Percentiles rank a stretch among this genome's conserved stretches.
phyloP scores from a whole-genome alignment of 2,113 vertebrate species.

The Lathamus discolor region DNA sequence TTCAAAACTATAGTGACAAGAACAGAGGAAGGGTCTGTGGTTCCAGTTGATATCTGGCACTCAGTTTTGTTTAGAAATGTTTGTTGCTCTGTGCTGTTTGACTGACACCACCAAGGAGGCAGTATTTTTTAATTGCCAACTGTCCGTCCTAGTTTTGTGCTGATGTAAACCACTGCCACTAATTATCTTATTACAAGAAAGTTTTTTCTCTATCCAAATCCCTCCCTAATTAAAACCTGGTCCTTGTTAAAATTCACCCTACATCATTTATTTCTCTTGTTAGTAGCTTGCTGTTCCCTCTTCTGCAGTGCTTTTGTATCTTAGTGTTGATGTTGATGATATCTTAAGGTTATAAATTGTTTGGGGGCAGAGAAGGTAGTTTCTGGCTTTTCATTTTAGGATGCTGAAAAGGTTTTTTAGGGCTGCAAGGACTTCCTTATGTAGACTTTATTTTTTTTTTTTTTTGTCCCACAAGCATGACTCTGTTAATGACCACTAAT shows the following conservation, averaged over 20 bases:
- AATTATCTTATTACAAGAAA: slow-evolving; percentile 24
- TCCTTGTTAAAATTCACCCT: slow-evolving; percentile 30
- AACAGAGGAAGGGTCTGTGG: neutral
- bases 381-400: neutral
- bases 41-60: neutral
- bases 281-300: neutral
- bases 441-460: neutral
- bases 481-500: neutral
- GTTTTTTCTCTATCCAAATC: neutral
- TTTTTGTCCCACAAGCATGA: neutral
- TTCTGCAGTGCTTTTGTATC: neutral
- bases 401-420: neutral
- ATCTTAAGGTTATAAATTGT: neutral
- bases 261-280: neutral
- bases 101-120: neutral
- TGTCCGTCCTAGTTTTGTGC: slow-evolving; percentile 7
- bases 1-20: neutral
- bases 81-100: neutral
- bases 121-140: slow-evolving; percentile 18
- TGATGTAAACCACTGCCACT: slow-evolving; percentile 5
- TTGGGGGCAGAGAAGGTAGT: neutral
- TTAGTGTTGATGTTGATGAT: neutral
- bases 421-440: neutral
- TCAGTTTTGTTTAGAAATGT: neutral
- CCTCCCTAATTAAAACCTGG: slow-evolving; percentile 21